Evolutionary conservation across 2,797 vertebrate species (phyloP).

Genomic region (Poecilia wingei): DNA sequence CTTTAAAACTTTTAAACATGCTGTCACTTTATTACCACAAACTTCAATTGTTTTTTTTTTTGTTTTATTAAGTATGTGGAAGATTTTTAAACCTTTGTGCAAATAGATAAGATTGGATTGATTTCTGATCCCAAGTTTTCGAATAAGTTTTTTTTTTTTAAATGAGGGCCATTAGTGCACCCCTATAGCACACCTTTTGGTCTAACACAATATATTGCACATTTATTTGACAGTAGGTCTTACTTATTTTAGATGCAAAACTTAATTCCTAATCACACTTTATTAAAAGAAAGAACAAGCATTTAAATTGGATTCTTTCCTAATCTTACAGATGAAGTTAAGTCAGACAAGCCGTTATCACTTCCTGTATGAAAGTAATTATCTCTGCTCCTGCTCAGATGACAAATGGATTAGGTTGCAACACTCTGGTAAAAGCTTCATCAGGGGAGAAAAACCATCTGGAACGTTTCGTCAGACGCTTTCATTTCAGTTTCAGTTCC

Average conservation of each 20-base stretch:
- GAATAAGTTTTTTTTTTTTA: not conserved
- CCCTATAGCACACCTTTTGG: not conserved
- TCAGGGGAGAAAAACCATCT: slow-evolving; percentile 3
- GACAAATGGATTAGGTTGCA: not conserved
- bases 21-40: too few species aligned
- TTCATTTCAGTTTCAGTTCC: not conserved
- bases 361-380: not conserved
- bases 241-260: not conserved
- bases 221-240: not conserved
- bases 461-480: not conserved
- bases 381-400: not conserved
- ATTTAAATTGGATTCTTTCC: not conserved
- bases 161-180: not conserved
- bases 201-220: not conserved
- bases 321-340: not conserved
- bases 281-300: not conserved
- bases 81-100: not conserved
- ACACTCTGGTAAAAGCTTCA: not conserved
- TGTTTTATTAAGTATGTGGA: not conserved
- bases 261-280: not conserved
- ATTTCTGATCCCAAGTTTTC: not conserved
- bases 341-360: not conserved
- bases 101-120: not conserved
- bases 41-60: too few species aligned
- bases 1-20: too few species aligned